Evolutionary conservation across 2,888 invertebrate species (phyloP).

Genomic region (Drosophila flavopinicola): DNA sequence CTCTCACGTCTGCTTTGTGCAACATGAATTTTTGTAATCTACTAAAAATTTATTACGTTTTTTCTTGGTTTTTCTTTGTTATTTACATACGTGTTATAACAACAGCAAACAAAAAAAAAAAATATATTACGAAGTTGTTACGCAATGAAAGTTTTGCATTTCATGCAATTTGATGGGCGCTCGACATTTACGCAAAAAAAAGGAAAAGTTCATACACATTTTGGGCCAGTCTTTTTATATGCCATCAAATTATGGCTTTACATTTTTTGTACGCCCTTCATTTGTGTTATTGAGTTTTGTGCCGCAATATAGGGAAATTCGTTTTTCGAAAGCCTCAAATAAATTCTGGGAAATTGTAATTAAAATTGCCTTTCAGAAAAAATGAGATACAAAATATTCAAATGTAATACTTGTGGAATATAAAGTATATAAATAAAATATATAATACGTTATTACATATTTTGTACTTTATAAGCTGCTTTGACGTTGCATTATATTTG

Average conservation of each 20-base stretch:
- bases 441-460: no score
- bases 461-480: background rate
- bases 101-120: slow-evolving; percentile 12
- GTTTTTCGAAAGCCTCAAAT: slow-evolving; percentile 43
- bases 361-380: slow-evolving; percentile 11
- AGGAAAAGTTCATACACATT: slow-evolving; percentile 26
- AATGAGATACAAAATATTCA: no score
- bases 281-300: slow-evolving; percentile 32
- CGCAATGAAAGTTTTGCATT: slow-evolving; percentile 51
- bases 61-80: slow-evolving; percentile 41
- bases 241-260: slow-evolving; percentile 25
- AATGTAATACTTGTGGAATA: no score
- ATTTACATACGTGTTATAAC: slow-evolving; percentile 47
- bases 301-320: slow-evolving; percentile 47
- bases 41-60: slow-evolving; percentile 71
- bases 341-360: slow-evolving; percentile 31
- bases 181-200: slow-evolving; percentile 9
- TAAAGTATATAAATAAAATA: no score
- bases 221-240: slow-evolving; percentile 5
- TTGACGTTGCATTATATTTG: background rate
- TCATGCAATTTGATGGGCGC: slow-evolving; percentile 42
- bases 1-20: slow-evolving; percentile 47
- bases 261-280: slow-evolving; percentile 35
- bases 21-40: slow-evolving; percentile 63
- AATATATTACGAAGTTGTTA: slow-evolving; percentile 21